Evolutionary conservation across 2,888 invertebrate genomes (phyloP), one percentile per base, ranked within the genome.

Genomic region (Standfussiana lucernea): DNA sequence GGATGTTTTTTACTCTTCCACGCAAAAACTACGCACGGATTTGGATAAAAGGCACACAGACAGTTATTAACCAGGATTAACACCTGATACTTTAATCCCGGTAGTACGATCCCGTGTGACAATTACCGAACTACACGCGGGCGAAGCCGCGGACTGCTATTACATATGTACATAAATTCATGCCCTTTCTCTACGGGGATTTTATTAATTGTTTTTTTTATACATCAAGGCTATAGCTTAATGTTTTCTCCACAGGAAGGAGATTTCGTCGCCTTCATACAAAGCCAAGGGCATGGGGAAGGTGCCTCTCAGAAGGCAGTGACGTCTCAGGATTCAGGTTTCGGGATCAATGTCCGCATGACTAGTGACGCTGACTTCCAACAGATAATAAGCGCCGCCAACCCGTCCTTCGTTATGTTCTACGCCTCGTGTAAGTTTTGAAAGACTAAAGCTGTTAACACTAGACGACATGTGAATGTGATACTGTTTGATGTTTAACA

Each of bases 371-470:
- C 94, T 0, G 97, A 97, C 88, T 98, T 98, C 91, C 97, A 97
- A 79, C 73, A 94, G 1, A 94, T 97, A 72, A 95, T 98, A n/a
- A 96, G 96, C 59, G 94, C 97, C 28, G 92, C 97, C 69, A 96
- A 96, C 64, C 97, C 98, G 28, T 97, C 97, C 2, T 96, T 98
- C 72, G 97, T 98, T 80, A 98, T 98, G 98, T 98, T 98, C 91
- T 98, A 98, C 91, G 98, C 98, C 21, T 97, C 98, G 24, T 98
- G 98, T 98, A 84, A 94, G 96, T 94, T 37, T 78, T n/a, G 6
- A n/a, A 40, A 75, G 1, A 21, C 15, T 32, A 28, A 28, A n/a
- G 5, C 50, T 1, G 11, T 24, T 53, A 11, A 53, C n/a, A 56
- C 28, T 28, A 32, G 18, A 15, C 28, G 37, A 1, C 56, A 28